Conservation (phyloP, 2,797 vertebrate genomes). For the Furcifer pardalis region DNA sequence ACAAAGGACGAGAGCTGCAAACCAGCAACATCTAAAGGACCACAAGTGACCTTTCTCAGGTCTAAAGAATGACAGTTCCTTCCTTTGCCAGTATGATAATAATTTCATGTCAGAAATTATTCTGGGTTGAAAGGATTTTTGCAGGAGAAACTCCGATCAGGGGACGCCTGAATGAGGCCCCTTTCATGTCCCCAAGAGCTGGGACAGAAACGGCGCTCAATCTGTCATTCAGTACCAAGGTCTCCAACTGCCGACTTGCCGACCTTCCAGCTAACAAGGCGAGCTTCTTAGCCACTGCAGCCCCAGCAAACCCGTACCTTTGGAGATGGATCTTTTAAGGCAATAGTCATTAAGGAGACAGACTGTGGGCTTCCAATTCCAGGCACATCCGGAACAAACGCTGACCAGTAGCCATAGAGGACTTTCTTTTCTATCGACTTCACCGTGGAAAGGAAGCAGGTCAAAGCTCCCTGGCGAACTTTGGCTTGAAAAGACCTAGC, state of each 20-base stretch:
- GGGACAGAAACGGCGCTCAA: too few species aligned
- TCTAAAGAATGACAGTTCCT: not conserved
- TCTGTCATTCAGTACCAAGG: too few species aligned
- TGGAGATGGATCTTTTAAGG: constrained; percentile 92
- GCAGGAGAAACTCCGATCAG: too few species aligned
- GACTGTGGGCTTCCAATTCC: constrained; percentile 87
- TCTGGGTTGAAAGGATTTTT: too few species aligned
- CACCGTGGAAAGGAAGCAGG: constrained; percentile 89
- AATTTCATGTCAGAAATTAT: too few species aligned
- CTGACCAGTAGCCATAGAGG: constrained; percentile 97
- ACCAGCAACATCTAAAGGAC: not conserved
- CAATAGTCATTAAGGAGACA: constrained; percentile 90
- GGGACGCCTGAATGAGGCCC: too few species aligned
- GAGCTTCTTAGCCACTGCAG: too few species aligned
- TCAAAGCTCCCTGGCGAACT: constrained; percentile 90
- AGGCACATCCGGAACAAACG: constrained; percentile 91
- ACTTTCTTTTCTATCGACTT: constrained; percentile 91
- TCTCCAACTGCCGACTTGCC: too few species aligned
- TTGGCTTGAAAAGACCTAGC: constrained; percentile 87
- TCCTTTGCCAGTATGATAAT: not conserved
- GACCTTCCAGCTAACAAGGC: too few species aligned
- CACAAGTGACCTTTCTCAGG: too few species aligned
- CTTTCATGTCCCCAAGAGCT: too few species aligned
- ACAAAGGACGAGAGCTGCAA: not conserved
- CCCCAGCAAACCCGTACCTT: constrained; percentile 84